Percentiles rank a stretch among this genome's conserved stretches.
These are phyloP conservation scores for Drosophila aff. DNA, from an alignment of 1,140 invertebrate genomes.

Conservation along the genomic window DNA sequence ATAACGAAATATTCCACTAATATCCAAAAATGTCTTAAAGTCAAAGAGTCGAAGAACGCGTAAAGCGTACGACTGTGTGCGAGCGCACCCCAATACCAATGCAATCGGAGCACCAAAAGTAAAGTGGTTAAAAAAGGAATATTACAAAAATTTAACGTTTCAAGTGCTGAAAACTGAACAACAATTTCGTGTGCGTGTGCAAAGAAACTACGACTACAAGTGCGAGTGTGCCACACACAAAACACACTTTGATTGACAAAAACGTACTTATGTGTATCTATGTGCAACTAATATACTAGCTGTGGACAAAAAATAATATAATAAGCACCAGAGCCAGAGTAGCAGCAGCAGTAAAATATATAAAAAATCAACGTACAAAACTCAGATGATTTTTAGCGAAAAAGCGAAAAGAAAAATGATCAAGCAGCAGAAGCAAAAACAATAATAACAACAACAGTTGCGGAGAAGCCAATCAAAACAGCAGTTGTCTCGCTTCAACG, in stretches of 20 bases:
- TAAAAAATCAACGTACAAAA: constrained; percentile 78
- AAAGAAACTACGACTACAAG: constrained; percentile 54
- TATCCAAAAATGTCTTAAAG: constrained; percentile 69
- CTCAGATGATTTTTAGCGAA: constrained; percentile 83
- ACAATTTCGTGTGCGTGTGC: constrained; percentile 55
- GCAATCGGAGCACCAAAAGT: constrained; percentile 52
- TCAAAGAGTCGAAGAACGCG: constrained; percentile 71
- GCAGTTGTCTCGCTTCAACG: constrained; percentile 79
- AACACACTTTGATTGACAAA: constrained; percentile 24
- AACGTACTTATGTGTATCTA: constrained; percentile 59
- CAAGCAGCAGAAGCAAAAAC: constrained; percentile 56
- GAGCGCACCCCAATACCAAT: constrained; percentile 32
- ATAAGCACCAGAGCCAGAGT: constrained; percentile 60
- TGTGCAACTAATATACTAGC: constrained; percentile 70
- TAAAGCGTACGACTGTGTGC: constrained; percentile 42
- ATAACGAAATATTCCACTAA: constrained; percentile 42
- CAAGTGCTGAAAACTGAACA: constrained; percentile 66
- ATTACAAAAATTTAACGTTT: constrained; percentile 65
- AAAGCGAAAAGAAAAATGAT: constrained; percentile 79
- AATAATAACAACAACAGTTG: constrained; percentile 51
- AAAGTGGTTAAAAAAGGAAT: constrained; percentile 71
- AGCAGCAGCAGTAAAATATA: constrained; percentile 56
- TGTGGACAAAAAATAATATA: constrained; percentile 76
- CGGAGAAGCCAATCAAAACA: constrained; percentile 77
- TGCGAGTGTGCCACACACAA: constrained; percentile 8